These are phyloP conservation scores for Dynastes maya DNA, from an alignment of 2,888 invertebrate species.

Conservation along the genomic window DNA sequence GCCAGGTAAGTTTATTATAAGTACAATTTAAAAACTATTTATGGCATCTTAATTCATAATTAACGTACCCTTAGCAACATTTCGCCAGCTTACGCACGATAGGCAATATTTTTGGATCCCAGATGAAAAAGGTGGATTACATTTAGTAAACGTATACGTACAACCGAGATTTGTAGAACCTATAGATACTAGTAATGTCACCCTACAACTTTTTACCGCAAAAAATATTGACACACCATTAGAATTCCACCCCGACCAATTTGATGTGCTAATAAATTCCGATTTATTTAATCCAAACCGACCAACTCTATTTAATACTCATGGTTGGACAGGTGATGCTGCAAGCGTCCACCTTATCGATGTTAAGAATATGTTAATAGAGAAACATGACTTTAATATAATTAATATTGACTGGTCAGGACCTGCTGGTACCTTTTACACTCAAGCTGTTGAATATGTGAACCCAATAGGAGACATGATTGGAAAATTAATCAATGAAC, in stretches of 20 bases:
- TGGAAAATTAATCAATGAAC: conserved; percentile 52
- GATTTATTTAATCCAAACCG: conserved; percentile 50
- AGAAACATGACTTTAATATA: conserved; percentile 52
- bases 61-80: not conserved
- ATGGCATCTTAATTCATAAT: not conserved
- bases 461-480: conserved; percentile 51
- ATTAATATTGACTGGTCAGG: conserved; percentile 54
- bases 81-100: not conserved
- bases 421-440: conserved; percentile 52
- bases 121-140: conserved; percentile 46
- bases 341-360: conserved; percentile 48
- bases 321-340: conserved; percentile 53
- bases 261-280: conserved; percentile 41
- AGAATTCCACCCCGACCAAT: conserved; percentile 42
- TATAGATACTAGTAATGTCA: conserved; percentile 46
- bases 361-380: conserved; percentile 49
- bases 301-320: conserved; percentile 52
- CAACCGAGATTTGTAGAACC: conserved; percentile 44
- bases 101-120: conserved; percentile 40
- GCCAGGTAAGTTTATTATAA: not conserved
- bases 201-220: conserved; percentile 45
- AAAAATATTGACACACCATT: conserved; percentile 36
- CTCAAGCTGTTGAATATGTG: conserved; percentile 48
- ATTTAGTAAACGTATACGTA: conserved; percentile 41
- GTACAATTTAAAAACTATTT: not conserved